Percentiles rank a stretch among this genome's conserved stretches.
Conservation (phyloP, 2,113 vertebrate genomes). For the chimpanzee (Pan troglodytes) region NHGRI_mPanTro3-v2.1_pri NC_072422.2:28932001-28932500, state of each 20-base stretch:
- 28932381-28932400: not conserved
- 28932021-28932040: not conserved
- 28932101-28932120: not conserved
- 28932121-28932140: not conserved
- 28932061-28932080: not conserved
- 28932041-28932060: not conserved
- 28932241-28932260: not conserved
- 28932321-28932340: no score
- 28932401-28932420: no score
- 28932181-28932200: not conserved
- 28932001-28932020: not conserved
- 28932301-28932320: not conserved
- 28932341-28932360: fast-evolving
- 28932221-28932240: not conserved
- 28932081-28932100: not conserved
- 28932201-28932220: fast-evolving
- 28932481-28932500: not conserved
- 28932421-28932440: not conserved
- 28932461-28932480: not conserved
- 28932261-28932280: fast-evolving
- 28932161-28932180: not conserved
- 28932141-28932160: not conserved
- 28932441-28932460: not conserved
- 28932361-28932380: not conserved
- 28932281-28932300: not conserved